A percentile compares a stretch with the other conserved stretches of the same genome.
Conservation (phyloP, 2,113 vertebrate genomes). For the Excalfactoria chinensis region DNA sequence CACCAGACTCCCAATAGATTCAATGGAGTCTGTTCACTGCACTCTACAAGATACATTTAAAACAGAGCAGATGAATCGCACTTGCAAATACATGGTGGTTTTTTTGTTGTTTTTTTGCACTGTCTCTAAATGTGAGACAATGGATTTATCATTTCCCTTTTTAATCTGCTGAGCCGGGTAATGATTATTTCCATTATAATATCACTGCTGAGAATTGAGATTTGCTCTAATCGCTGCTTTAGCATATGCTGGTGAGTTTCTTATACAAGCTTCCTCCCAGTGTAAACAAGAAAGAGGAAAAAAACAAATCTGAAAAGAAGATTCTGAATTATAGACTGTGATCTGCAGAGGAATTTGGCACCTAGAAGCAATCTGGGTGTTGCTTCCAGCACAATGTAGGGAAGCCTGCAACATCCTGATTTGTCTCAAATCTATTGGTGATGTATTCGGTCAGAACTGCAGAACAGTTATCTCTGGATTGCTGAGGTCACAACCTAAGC, state of each 20-base stretch:
- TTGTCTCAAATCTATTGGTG: fast-evolving
- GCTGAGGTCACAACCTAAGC: not conserved
- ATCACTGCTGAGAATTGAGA: not conserved
- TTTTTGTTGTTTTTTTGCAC: fast-evolving
- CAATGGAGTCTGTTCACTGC: not conserved
- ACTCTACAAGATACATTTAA: not conserved
- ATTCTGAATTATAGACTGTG: not conserved
- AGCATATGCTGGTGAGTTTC: not conserved
- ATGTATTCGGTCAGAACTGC: not conserved
- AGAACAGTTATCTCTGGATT: not conserved
- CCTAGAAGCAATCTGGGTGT: not conserved
- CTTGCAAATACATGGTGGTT: not conserved
- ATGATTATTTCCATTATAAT: not conserved
- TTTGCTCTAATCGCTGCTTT: slow-evolving; percentile 20
- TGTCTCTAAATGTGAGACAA: not conserved
- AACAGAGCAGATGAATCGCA: not conserved
- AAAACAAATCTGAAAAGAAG: not conserved
- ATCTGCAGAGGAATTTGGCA: not conserved
- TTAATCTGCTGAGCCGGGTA: not conserved
- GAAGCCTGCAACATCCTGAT: not conserved
- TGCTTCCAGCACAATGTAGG: not conserved
- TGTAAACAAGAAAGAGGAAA: not conserved
- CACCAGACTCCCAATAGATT: not conserved
- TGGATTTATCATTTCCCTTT: not conserved
- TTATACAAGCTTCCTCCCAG: not conserved